These are phyloP conservation scores for Heliocidaris erythrogramma DNA, from an alignment of 35 echinoderm and acorn worm genomes.

Conservation along the genomic window DNA sequence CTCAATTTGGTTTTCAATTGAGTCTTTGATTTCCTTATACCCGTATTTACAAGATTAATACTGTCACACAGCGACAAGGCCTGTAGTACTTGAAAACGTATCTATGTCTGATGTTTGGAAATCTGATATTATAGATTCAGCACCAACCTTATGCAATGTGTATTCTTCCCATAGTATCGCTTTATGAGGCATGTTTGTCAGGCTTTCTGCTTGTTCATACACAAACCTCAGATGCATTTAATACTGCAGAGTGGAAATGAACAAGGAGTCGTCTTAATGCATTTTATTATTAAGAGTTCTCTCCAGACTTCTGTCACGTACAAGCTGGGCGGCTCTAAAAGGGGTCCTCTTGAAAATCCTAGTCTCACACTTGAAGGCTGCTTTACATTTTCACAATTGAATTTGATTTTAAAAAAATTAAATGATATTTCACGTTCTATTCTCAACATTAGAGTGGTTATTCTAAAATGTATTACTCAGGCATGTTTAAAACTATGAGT, in stretches of 20 bases:
- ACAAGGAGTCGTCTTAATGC: conserved; percentile 16
- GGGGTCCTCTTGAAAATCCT: neutral
- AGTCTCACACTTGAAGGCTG: neutral
- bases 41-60: no score
- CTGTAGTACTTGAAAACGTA: neutral
- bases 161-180: neutral
- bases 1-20: no score
- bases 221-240: neutral
- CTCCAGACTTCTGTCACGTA: conserved; percentile 11
- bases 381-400: neutral
- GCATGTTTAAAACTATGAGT: neutral
- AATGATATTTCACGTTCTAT: no score
- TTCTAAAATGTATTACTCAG: no score
- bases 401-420: no score
- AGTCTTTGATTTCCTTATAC: no score
- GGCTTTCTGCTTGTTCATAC: conserved; percentile 21
- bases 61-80: neutral
- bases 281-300: neutral
- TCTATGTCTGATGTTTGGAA: neutral
- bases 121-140: neutral
- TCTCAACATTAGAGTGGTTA: no score
- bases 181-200: neutral
- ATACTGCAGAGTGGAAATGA: neutral
- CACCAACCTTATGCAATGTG: neutral
- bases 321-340: neutral